phyloP scores from a whole-genome alignment of 1,140 invertebrate species.

The Patella vulgata region DNA sequence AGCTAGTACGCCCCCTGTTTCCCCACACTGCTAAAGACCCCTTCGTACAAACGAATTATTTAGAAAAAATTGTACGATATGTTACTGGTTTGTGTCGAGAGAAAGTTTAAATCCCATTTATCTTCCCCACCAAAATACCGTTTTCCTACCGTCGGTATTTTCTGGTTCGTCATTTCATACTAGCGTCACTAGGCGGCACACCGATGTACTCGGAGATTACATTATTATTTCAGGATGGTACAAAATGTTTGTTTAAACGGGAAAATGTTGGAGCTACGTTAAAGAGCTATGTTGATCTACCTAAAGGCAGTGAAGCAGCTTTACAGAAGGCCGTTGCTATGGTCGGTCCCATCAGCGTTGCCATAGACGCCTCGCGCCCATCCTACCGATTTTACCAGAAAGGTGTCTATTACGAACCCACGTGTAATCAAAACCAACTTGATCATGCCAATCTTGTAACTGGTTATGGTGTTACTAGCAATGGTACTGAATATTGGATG shows the following conservation, averaged over 20 bases:
- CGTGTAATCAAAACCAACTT: conserved; percentile 76
- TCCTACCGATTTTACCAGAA: conserved; percentile 48
- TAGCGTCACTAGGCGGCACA: too few species aligned
- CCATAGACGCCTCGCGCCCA: conserved; percentile 64
- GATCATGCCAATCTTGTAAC: conserved; percentile 89
- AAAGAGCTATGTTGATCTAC: conserved; percentile 80
- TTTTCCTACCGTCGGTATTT: too few species aligned
- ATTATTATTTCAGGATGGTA: conserved; percentile 65
- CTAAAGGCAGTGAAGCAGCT: conserved; percentile 46
- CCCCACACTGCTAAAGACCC: too few species aligned
- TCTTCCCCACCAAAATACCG: too few species aligned
- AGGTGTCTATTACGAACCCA: conserved; percentile 76
- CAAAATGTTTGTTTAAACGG: conserved; percentile 76
- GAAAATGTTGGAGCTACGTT: conserved; percentile 80
- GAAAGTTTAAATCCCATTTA: too few species aligned
- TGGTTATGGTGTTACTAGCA: conserved; percentile 78
- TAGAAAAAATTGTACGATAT: too few species aligned
- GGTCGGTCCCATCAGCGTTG: conserved; percentile 79
- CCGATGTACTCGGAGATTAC: too few species aligned
- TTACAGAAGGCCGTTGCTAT: conserved; percentile 76
- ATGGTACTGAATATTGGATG: conserved; percentile 85
- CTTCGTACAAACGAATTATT: too few species aligned
- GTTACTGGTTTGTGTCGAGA: too few species aligned
- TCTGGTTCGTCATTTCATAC: too few species aligned
- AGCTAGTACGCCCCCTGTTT: too few species aligned